A percentile compares a stretch with the other conserved stretches of the same genome.
These are phyloP conservation scores for Pedionomus torquatus DNA, from an alignment of 2,113 vertebrate species.

Conservation along the genomic window DNA sequence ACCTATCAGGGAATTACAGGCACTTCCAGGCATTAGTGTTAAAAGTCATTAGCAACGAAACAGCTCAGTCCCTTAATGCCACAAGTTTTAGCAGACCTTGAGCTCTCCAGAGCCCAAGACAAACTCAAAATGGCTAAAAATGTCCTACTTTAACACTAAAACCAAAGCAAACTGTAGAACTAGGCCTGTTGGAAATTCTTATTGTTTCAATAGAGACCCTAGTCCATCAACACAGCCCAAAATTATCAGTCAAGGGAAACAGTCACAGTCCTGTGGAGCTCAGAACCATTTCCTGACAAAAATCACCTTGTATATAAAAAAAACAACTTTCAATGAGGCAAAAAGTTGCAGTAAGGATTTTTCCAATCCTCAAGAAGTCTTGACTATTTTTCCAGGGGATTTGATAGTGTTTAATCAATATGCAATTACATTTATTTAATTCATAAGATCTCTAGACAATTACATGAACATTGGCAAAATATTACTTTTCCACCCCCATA, in stretches of 20 bases:
- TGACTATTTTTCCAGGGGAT: neutral
- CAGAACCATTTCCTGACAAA: neutral
- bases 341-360: neutral
- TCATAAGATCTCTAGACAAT: neutral
- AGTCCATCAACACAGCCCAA: neutral
- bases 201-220: neutral
- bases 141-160: neutral
- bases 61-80: neutral
- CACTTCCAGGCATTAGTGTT: neutral
- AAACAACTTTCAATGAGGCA: neutral
- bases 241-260: neutral
- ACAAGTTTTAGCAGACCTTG: neutral
- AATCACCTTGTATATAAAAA: neutral
- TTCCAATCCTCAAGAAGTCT: neutral
- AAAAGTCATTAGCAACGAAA: neutral
- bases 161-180: neutral
- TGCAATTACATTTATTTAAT: neutral
- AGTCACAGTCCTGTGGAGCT: neutral
- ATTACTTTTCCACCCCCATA: neutral
- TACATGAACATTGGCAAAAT: neutral
- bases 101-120: neutral
- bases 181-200: neutral
- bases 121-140: neutral
- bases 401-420: neutral
- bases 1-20: neutral